Evolutionary conservation across 2,888 invertebrate genomes (phyloP), one percentile per base, ranked within the genome.

Genomic region (Pyrocoelia pectoralis): DNA sequence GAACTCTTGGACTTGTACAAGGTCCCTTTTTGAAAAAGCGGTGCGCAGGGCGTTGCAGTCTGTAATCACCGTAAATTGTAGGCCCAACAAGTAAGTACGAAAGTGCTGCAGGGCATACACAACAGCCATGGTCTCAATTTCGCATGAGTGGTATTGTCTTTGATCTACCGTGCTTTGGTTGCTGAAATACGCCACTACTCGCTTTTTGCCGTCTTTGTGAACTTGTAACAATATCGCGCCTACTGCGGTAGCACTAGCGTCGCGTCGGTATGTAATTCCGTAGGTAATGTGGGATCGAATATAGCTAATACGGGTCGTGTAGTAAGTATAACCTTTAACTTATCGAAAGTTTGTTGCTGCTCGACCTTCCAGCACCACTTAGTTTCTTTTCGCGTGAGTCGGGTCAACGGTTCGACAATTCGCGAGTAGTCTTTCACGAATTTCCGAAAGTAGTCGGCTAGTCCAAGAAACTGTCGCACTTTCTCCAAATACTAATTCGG

Each of bases 401-500:
- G 38, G 0, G 64, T 74, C 1, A 74, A 38, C 1, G 73, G 71
- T 12, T 46, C 19, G 0, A 68, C 70, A 1, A 69, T 8, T 17
- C 18, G 13, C 0, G 73, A 70, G 56, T 68, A 74, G 12, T 60
- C 55, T n/a, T 53, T 12, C 1, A 75, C 59, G 43, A 74, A 75
- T 63, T 70, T 68, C 9, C 73, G 33, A 52, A 74, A 76, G 64
- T 71, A 76, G 4, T 72, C 62, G 0, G 68, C 68, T 1, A 76
- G 61, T 0, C 76, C 75, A 1, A 77, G 14, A 65, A 79, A 78
- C 43, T 74, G 73, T 13, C 74, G 67, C 6, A 24, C 24, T 24
- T 24, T n/a, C n/a, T n/a, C n/a, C n/a, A n/a, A n/a, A n/a, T n/a
- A n/a, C n/a, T n/a, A n/a, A n/a, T n/a, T n/a, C n/a, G n/a, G n/a